Conservation (phyloP, 53 echinoderm and acorn worm genomes). For the Stichopus horrens region DNA sequence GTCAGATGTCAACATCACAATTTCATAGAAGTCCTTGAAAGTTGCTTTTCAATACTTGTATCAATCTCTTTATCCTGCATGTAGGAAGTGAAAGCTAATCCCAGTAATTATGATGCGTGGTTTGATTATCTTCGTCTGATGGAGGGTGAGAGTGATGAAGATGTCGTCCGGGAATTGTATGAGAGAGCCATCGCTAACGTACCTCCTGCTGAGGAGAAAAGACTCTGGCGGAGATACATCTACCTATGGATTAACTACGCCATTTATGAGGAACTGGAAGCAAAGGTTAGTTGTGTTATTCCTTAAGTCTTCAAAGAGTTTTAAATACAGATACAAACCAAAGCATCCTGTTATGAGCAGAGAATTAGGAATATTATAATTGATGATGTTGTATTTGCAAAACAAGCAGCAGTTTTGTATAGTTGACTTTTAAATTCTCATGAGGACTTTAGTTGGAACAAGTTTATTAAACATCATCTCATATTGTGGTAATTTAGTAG, state of each 20-base stretch:
- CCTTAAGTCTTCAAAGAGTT: too few relatives aligned
- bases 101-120: slow-evolving; percentile 98
- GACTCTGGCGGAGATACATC: slow-evolving; percentile 92
- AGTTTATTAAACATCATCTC: too few relatives aligned
- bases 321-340: too few relatives aligned
- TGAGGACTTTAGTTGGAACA: too few relatives aligned
- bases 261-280: slow-evolving; percentile 87
- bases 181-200: slow-evolving; percentile 97
- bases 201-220: slow-evolving; percentile 91
- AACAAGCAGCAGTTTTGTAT: too few relatives aligned
- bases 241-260: slow-evolving; percentile 99
- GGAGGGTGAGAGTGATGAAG: slow-evolving; percentile 79
- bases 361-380: too few relatives aligned
- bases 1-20: too few relatives aligned
- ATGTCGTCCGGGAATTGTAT: slow-evolving; percentile 87
- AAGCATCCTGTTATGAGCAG: too few relatives aligned
- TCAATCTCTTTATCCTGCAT: background rate
- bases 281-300: slow-evolving; percentile 48
- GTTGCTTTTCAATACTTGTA: background rate
- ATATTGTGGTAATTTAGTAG: too few relatives aligned
- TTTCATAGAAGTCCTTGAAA: too few relatives aligned
- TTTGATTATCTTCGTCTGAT: slow-evolving; percentile 96
- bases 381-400: too few relatives aligned
- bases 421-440: too few relatives aligned
- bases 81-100: slow-evolving; percentile 95